Percentiles rank a stretch among this genome's conserved stretches.
Conservation (phyloP, 1,140 invertebrate species). For the Aphelenchoides besseyi region DNA sequence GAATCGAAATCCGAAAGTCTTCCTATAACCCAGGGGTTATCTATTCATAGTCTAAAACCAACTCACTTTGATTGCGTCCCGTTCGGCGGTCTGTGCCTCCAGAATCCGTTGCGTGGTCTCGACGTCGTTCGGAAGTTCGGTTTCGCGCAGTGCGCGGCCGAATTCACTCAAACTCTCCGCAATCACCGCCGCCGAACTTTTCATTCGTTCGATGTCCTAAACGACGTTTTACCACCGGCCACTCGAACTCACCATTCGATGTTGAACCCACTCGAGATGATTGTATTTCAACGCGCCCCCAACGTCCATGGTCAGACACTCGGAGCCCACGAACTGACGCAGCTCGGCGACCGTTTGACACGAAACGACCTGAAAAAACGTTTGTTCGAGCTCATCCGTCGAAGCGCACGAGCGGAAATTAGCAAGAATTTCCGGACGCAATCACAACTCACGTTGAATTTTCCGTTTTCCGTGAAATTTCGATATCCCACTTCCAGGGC, state of each 20-base stretch:
- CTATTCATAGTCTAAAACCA: slow-evolving; percentile 5
- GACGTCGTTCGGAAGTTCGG: slow-evolving; percentile 80
- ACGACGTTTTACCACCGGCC: slow-evolving; percentile 43
- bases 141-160: slow-evolving; percentile 74
- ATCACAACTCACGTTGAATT: slow-evolving; percentile 75
- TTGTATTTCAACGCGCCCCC: slow-evolving; percentile 83
- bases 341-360: slow-evolving; percentile 70
- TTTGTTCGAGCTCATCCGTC: background rate
- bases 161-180: slow-evolving; percentile 78
- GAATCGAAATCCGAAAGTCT: slow-evolving; percentile 60
- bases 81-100: slow-evolving; percentile 68
- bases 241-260: slow-evolving; percentile 80
- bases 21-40: slow-evolving; percentile 44
- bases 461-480: slow-evolving; percentile 86
- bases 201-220: slow-evolving; percentile 91
- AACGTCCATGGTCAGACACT: slow-evolving; percentile 81
- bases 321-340: slow-evolving; percentile 77
- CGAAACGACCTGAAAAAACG: slow-evolving; percentile 64
- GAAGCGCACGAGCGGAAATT: background rate
- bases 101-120: slow-evolving; percentile 72
- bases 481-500: slow-evolving; percentile 93
- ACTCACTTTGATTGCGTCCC: slow-evolving; percentile 60
- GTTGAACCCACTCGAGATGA: slow-evolving; percentile 91
- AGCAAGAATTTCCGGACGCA: slow-evolving; percentile 1
- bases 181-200: slow-evolving; percentile 80